Evolutionary conservation across 2,888 invertebrate genomes (phyloP).

Genomic region (Agriopis marginaria): DNA sequence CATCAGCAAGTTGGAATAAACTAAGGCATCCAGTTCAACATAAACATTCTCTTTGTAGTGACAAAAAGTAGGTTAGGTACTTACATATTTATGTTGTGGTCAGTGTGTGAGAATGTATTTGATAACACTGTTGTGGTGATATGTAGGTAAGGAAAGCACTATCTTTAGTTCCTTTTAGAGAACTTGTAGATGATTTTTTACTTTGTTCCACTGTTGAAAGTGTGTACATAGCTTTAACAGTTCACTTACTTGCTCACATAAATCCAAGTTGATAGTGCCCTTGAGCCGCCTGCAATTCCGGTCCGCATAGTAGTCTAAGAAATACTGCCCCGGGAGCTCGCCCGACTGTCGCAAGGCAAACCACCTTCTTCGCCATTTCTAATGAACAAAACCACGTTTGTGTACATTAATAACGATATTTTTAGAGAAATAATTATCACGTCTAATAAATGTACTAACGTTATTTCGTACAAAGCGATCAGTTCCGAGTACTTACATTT

Average conservation of each 20-base stretch:
- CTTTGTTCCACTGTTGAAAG: constrained; percentile 13
- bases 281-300: constrained; percentile 93
- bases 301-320: constrained; percentile 97
- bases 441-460: background rate
- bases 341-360: constrained; percentile 96
- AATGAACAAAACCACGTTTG: constrained; percentile 49
- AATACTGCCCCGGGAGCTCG: constrained; percentile 97
- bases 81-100: constrained; percentile 2
- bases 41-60: background rate
- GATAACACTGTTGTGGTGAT: constrained; percentile 2
- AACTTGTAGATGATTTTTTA: background rate
- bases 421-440: background rate
- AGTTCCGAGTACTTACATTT: constrained; percentile 37
- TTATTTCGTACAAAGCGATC: constrained; percentile 21
- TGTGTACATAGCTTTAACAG: constrained; percentile 33
- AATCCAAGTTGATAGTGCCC: constrained; percentile 96
- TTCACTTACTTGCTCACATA: constrained; percentile 94
- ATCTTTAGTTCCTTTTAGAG: background rate
- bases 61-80: constrained; percentile 3
- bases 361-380: constrained; percentile 99
- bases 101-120: background rate
- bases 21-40: background rate
- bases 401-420: constrained; percentile 13
- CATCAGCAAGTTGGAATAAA: background rate
- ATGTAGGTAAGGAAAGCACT: background rate